Evolutionary conservation across 2,113 vertebrate species (phyloP), one percentile per base, ranked within the genome.

Genomic region (Atlantisia rogersi): DNA sequence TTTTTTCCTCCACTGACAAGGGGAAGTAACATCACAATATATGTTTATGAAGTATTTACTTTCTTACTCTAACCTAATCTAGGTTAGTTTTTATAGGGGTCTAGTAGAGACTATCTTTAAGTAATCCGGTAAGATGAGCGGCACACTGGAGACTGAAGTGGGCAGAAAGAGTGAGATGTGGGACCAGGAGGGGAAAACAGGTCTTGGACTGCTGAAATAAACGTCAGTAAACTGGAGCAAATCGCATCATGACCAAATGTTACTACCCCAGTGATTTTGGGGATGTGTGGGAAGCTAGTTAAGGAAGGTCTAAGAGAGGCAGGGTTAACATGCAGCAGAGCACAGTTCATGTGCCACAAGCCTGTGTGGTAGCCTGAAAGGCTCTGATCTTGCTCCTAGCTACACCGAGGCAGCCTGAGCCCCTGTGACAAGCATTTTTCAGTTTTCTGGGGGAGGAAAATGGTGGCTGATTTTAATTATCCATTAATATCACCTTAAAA

Each of bases 1-100:
- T 26, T n/a, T 52, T 63, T 69, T 56, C 21, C 20, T 10, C 7
- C 31, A 0, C 15, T 2, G 0, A 20, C 11, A 46, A 55, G 35
- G 63, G 50, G 50, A 86, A 81, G 19, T 40, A 74, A 15, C 3
- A 8, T 80, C 32, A 69, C 39, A 44, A 86, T 80, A 76, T 56
- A 79, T 0, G 0, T 82, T 63, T 76, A 53, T 63, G 40, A 84
- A 86, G 15, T 60, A 9, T 42, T 77, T 77, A 8, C 21, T 88
- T 94, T 83, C 29, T 76, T 60, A 56, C 68, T 76, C 12, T 32
- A 77, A 69, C 28, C 18, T 50, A 32, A 35, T 50, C 15, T 58
- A 22, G 16, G 5, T 58, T 56, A 28, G 17, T 42, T 74, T 92
- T 77, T 81, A 8, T 37, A 70, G 53, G 10, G 16, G 32, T 55